Percentiles rank a stretch among this genome's conserved stretches.
Evolutionary conservation across 2,797 vertebrate species (phyloP).

Genomic region (Mallotus villosus): DNA sequence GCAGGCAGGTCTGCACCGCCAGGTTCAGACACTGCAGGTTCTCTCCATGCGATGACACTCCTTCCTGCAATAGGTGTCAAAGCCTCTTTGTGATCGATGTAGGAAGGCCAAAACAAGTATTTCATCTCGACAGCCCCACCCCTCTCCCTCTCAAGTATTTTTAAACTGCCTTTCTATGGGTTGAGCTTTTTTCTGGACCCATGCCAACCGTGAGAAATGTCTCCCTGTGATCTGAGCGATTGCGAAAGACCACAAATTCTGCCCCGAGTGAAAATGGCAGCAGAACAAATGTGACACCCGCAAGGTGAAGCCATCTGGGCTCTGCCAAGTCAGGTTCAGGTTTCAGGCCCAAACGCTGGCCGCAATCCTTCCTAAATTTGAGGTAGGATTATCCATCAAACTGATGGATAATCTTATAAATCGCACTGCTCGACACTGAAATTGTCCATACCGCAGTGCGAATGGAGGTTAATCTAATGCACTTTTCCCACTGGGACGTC

Average conservation of each 20-base stretch:
- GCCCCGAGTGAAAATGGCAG: constrained; percentile 6
- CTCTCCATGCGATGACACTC: constrained; percentile 78
- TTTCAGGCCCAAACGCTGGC: neutral
- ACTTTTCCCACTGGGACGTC: too few relatives aligned
- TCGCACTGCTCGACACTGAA: too few relatives aligned
- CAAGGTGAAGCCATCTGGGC: too few relatives aligned
- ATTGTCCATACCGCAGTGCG: too few relatives aligned
- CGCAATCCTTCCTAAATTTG: too few relatives aligned
- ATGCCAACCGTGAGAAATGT: constrained; percentile 12
- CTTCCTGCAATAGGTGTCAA: constrained; percentile 71
- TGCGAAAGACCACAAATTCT: constrained; percentile 1
- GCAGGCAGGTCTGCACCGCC: constrained; percentile 75
- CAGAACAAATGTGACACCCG: constrained; percentile 4
- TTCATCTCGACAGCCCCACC: neutral
- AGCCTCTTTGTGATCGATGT: neutral
- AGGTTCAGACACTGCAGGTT: constrained; percentile 87
- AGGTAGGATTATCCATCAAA: too few relatives aligned
- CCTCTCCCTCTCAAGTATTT: neutral
- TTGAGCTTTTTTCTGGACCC: constrained; percentile 12
- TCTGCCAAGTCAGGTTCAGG: neutral
- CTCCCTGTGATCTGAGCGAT: constrained; percentile 20
- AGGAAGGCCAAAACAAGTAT: too few relatives aligned
- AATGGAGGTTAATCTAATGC: too few relatives aligned
- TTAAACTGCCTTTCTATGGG: constrained; percentile 1
- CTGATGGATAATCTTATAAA: too few relatives aligned